Percentiles rank a stretch among this genome's conserved stretches.
These are phyloP conservation scores for Amphiprion percula DNA, from an alignment of 2,113 vertebrate species.

Conservation along the genomic window DNA sequence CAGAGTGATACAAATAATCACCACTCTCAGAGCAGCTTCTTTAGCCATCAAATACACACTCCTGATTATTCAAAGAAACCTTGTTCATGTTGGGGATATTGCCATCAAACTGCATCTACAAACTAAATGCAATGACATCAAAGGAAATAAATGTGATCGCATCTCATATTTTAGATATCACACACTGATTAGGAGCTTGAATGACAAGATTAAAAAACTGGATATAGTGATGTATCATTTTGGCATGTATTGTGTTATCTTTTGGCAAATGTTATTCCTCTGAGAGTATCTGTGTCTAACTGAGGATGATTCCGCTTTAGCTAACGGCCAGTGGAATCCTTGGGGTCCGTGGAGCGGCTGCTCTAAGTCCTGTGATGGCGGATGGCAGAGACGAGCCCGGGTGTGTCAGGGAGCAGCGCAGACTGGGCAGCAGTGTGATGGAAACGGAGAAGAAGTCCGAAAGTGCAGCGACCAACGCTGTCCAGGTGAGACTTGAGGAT, in stretches of 20 bases:
- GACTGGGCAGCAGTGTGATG: slow-evolving; percentile 95
- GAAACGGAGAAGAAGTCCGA: slow-evolving; percentile 92
- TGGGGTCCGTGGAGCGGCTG: slow-evolving; percentile 99
- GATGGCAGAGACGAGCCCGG: slow-evolving; percentile 93
- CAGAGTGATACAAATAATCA: slow-evolving; percentile 68
- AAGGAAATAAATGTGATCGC: slow-evolving; percentile 24
- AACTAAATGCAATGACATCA: slow-evolving; percentile 8
- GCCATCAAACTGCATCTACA: slow-evolving; percentile 29
- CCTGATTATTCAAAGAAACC: slow-evolving; percentile 51
- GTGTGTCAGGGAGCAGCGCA: slow-evolving; percentile 92
- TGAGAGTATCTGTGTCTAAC: slow-evolving; percentile 37
- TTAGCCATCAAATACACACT: slow-evolving; percentile 58
- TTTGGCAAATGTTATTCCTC: not conserved
- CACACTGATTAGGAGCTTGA: slow-evolving; percentile 33
- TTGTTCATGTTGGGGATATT: slow-evolving; percentile 27
- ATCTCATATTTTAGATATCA: slow-evolving; percentile 30
- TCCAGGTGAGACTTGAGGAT: slow-evolving; percentile 88
- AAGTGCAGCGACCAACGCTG: slow-evolving; percentile 97
- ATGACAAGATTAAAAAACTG: not conserved
- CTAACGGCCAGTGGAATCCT: slow-evolving; percentile 98
- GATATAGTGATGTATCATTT: not conserved
- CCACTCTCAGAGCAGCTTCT: slow-evolving; percentile 34
- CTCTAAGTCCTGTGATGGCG: slow-evolving; percentile 96
- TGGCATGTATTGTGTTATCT: not conserved
- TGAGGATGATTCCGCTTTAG: slow-evolving; percentile 78